phyloP scores from a whole-genome alignment of 2,113 vertebrate genomes.

The Tachuris rubrigastra region DNA sequence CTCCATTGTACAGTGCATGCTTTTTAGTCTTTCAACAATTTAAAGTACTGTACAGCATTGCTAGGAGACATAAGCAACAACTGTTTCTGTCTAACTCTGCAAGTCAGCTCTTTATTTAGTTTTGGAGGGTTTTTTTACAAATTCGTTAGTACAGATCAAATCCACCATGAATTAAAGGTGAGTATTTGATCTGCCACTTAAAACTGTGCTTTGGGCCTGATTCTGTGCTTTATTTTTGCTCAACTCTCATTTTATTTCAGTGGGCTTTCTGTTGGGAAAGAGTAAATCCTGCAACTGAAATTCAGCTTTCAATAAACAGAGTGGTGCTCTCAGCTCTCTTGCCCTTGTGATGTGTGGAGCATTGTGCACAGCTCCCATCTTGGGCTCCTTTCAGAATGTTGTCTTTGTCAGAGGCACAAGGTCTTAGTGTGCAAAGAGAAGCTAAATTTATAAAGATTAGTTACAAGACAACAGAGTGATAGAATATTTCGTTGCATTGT shows the following conservation, averaged over 20 bases:
- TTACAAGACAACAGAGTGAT: constrained; percentile 15
- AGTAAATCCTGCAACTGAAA: constrained; percentile 34
- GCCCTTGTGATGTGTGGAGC: constrained; percentile 34
- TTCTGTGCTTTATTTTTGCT: background rate
- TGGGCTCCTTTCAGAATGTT: constrained; percentile 10
- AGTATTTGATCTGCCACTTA: background rate
- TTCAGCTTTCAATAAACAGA: constrained; percentile 48
- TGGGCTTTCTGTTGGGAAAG: background rate
- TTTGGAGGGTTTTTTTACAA: background rate
- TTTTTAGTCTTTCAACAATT: constrained; percentile 32
- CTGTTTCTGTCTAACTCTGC: constrained; percentile 36
- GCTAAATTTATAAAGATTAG: constrained; percentile 57
- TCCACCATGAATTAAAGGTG: constrained; percentile 22
- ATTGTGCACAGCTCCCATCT: background rate
- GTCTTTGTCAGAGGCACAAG: constrained; percentile 40
- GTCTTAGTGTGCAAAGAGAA: constrained; percentile 47
- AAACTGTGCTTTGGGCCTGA: background rate
- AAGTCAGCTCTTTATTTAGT: background rate
- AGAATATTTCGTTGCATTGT: constrained; percentile 32
- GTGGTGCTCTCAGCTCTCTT: background rate
- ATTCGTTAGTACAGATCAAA: constrained; percentile 28
- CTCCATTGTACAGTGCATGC: background rate
- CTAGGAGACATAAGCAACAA: background rate
- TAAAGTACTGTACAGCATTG: background rate
- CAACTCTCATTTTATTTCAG: background rate